A percentile compares a stretch with the other conserved stretches of the same genome.
phyloP scores from a whole-genome alignment of 2,113 vertebrate genomes.

The Chaetops frenatus region DNA sequence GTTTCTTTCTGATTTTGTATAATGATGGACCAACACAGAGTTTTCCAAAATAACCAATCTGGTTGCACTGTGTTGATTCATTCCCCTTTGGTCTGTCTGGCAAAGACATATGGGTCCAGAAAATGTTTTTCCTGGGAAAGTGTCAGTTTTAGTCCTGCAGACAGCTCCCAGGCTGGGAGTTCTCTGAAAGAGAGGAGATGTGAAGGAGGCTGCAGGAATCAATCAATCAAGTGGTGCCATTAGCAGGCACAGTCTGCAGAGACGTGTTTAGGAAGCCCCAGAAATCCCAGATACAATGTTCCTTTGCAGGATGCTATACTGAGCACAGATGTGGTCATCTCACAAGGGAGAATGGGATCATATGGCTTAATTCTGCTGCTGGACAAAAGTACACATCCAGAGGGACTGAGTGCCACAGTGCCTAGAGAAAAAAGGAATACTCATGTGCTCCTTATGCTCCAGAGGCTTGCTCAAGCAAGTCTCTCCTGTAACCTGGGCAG shows the following conservation, averaged over 20 bases:
- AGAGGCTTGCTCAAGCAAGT: background rate
- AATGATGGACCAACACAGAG: background rate
- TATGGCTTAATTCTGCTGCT: background rate
- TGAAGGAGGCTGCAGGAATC: background rate
- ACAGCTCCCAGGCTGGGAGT: background rate
- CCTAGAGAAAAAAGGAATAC: background rate
- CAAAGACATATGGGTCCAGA: background rate
- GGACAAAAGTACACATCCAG: background rate
- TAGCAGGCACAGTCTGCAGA: background rate
- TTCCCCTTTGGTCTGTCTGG: background rate
- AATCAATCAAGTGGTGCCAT: background rate
- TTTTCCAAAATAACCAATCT: background rate
- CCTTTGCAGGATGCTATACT: background rate
- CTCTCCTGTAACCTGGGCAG: background rate
- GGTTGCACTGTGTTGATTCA: background rate
- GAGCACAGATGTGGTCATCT: background rate
- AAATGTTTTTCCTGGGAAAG: background rate
- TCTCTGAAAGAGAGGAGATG: background rate
- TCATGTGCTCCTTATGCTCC: background rate
- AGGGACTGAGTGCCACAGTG: rapidly evolving
- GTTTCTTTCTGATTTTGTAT: background rate
- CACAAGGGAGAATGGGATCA: background rate
- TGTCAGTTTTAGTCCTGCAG: background rate
- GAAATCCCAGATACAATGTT: background rate
- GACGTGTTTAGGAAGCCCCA: background rate